Conservation (phyloP, 2,888 invertebrate species). For the Leptarthrus brevirostris region DNA sequence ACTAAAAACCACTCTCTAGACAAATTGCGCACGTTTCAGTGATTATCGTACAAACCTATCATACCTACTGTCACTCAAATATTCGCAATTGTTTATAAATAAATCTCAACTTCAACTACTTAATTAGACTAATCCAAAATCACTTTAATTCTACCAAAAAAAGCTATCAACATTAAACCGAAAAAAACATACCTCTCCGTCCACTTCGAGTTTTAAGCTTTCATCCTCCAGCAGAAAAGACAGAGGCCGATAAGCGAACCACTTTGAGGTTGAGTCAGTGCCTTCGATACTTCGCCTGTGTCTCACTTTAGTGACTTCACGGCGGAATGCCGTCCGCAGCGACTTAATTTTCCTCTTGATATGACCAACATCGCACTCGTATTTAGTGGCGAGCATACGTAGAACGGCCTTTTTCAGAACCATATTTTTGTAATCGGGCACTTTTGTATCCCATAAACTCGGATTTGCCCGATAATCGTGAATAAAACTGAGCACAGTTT, state of each 20-base stretch:
- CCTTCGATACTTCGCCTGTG: conserved; percentile 1
- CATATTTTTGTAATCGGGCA: conserved; percentile 31
- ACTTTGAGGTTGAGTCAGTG: conserved; percentile 3
- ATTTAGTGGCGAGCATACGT: conserved; percentile 10
- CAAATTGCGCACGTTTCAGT: too few species aligned
- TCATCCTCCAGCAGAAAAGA: conserved; percentile 29
- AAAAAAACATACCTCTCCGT: conserved; percentile 21
- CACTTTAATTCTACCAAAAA: too few species aligned
- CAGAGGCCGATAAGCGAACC: conserved; percentile 40
- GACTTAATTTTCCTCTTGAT: conserved; percentile 40
- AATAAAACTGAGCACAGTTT: conserved; percentile 28
- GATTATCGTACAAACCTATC: too few species aligned
- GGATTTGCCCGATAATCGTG: conserved; percentile 29
- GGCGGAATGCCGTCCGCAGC: conserved; percentile 35
- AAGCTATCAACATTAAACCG: background rate
- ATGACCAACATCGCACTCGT: conserved; percentile 12
- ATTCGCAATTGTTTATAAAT: too few species aligned
- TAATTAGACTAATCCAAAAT: too few species aligned
- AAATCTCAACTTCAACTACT: too few species aligned
- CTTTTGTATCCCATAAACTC: conserved; percentile 21
- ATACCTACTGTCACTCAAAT: too few species aligned
- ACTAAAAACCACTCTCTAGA: too few species aligned
- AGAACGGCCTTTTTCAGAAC: conserved; percentile 2
- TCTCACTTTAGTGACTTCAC: conserved; percentile 26
- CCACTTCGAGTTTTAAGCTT: conserved; percentile 18